Conservation (phyloP, 92 coral and sea anemone species). For the Porites divaricata region DNA sequence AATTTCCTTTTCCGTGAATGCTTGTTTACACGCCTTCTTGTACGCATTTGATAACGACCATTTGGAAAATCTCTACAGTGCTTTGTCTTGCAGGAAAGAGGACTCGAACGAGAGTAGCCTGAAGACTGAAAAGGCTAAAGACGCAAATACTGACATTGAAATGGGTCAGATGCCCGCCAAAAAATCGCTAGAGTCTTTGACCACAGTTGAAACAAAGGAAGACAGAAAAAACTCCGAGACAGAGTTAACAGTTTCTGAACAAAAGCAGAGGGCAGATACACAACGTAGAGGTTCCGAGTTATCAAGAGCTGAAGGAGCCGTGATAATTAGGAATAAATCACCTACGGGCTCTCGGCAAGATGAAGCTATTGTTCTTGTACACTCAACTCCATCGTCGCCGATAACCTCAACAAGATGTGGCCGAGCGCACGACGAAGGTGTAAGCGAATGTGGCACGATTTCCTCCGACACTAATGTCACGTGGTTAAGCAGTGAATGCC, state of each 20-base stretch:
- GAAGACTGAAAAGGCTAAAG: slow-evolving; percentile 39
- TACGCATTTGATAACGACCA: slow-evolving; percentile 86
- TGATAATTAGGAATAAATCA: slow-evolving; percentile 76
- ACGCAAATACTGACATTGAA: slow-evolving; percentile 42
- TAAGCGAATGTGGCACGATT: slow-evolving; percentile 88
- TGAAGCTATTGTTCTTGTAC: slow-evolving; percentile 72
- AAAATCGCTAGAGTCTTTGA: slow-evolving; percentile 55
- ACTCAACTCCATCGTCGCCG: slow-evolving; percentile 87
- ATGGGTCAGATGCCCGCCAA: slow-evolving; percentile 52
- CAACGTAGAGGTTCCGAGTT: slow-evolving; percentile 68
- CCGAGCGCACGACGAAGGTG: slow-evolving; percentile 73
- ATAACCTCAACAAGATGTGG: slow-evolving; percentile 51
- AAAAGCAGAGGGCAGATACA: slow-evolving; percentile 23
- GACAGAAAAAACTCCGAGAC: slow-evolving; percentile 33
- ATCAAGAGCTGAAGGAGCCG: slow-evolving; percentile 84
- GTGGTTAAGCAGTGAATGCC: slow-evolving; percentile 88
- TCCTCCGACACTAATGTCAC: slow-evolving; percentile 91
- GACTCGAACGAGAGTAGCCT: slow-evolving; percentile 42
- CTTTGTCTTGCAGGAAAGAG: slow-evolving; percentile 71
- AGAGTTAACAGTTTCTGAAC: slow-evolving; percentile 40
- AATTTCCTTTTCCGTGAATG: slow-evolving; percentile 78
- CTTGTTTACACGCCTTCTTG: slow-evolving; percentile 85
- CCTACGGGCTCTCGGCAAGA: slow-evolving; percentile 70
- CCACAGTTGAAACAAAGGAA: slow-evolving; percentile 46
- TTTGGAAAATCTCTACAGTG: slow-evolving; percentile 77